These are phyloP conservation scores for Leptinotarsa lineolata DNA, from an alignment of 1,140 invertebrate species.

Conservation along the genomic window DNA sequence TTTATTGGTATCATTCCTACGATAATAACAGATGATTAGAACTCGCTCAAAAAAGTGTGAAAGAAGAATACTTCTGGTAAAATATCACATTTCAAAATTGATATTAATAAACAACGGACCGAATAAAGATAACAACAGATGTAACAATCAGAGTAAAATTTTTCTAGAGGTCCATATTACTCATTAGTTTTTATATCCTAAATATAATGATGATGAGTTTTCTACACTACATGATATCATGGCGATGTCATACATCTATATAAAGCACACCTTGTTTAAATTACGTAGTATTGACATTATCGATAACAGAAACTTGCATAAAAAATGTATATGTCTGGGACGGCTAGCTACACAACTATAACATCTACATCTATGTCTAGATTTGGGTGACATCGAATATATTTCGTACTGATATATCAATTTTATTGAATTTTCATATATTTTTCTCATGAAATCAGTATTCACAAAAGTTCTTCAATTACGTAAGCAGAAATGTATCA, in stretches of 20 bases:
- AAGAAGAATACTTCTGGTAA: no score
- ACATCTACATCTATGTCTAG: not conserved
- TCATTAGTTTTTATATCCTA: not conserved
- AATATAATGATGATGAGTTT: not conserved
- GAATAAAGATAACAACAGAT: no score
- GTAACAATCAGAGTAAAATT: no score
- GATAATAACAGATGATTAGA: no score
- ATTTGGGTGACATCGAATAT: not conserved
- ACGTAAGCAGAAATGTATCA: no score
- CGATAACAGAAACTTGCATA: conserved; percentile 4
- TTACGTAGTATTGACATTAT: conserved; percentile 11
- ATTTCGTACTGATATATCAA: not conserved
- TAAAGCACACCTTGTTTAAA: conserved; percentile 15
- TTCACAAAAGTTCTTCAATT: not conserved
- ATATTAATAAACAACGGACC: no score
- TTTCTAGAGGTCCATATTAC: no score
- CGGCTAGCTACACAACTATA: conserved; percentile 13
- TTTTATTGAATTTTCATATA: no score
- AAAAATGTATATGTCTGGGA: conserved; percentile 10
- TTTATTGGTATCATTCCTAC: no score
- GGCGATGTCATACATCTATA: conserved; percentile 1
- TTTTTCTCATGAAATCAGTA: not conserved
- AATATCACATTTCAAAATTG: no score
- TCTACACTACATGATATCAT: conserved; percentile 1
- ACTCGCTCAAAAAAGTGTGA: no score